These are phyloP conservation scores for Ochotona princeps DNA, from an alignment of 2,113 vertebrate species.

Conservation along the genomic window DNA sequence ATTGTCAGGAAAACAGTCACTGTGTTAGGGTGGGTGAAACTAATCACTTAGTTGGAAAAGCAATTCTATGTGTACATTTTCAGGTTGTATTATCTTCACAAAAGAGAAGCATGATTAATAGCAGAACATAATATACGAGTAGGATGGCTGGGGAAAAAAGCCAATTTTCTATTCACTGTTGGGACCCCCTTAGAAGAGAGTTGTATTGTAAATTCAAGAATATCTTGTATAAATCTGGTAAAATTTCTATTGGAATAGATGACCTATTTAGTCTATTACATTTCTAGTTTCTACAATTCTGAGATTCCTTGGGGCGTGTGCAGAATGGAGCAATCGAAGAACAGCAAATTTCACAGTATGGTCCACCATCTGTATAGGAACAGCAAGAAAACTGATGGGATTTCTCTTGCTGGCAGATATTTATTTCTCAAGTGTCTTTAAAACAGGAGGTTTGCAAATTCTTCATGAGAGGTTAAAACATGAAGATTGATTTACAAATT, in stretches of 20 bases:
- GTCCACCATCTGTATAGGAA: constrained; percentile 77
- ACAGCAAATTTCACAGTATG: constrained; percentile 78
- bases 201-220: constrained; percentile 75
- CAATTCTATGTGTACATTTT: constrained; percentile 27
- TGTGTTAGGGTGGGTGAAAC: not conserved
- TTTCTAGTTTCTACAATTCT: constrained; percentile 69
- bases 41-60: constrained; percentile 56
- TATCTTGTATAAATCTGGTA: constrained; percentile 72
- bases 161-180: constrained; percentile 68
- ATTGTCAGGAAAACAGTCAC: constrained; percentile 32
- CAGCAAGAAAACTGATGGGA: constrained; percentile 76
- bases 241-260: constrained; percentile 78
- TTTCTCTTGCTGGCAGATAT: constrained; percentile 76
- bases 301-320: constrained; percentile 76
- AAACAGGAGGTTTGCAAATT: constrained; percentile 77
- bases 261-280: constrained; percentile 79
- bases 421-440: constrained; percentile 78
- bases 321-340: constrained; percentile 78
- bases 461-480: constrained; percentile 76
- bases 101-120: constrained; percentile 70
- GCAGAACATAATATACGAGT: constrained; percentile 60
- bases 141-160: constrained; percentile 28
- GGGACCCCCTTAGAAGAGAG: constrained; percentile 68
- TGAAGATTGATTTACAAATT: constrained; percentile 85
- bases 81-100: constrained; percentile 62